Base-by-base conservation (phyloP, 2,797 vertebrate genomes). In the Acestrorhynchus altus region DNA sequence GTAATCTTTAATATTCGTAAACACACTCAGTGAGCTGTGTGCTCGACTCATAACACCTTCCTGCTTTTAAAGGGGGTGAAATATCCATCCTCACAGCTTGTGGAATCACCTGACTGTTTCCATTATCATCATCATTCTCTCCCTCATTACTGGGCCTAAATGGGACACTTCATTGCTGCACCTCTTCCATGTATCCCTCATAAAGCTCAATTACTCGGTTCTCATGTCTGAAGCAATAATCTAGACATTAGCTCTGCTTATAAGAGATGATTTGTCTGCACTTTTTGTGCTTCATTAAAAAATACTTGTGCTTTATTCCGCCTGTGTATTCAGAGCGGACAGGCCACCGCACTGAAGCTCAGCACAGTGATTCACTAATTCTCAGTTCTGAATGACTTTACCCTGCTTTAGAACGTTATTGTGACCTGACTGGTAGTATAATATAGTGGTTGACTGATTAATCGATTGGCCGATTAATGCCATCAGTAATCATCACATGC, bases 171-270 rank as follows among this genome's bases (percentile, higher is more conserved):
- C 12, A 28, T 16, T 59, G 12, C 56, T 59, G 56, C 24, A 59
- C 56, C 56, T 59, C 13, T 28, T 31, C 22, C 52, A 28, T 59
- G 12, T 59, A 7, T 59, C 56, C 13, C 56, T 52, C 51, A 52
- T 59, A 31, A 59, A 59, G 24, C 56, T 59, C 56, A 28, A 16
- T 31, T 28, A 31, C 15, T 31, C 56, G 0, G 11, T 13, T 59
- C 56, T 59, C 56, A 59, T 59, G 6, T 59, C 56, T 59, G 9
- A 31, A 59, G 15, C 31, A 26, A 59, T 59, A 26, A 59, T 59
- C 56, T 59, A 31, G 24, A 28, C 24, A 31, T 59, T 28, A 59
- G 5, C 24, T 59, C 52, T 56, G 52, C 1, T 8, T 56, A 26
- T 12, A 12, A 31, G 56, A 6, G 24, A 12, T 31, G 26, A 28